Conservation (phyloP, 1,140 invertebrate species). For the Propsilocerus akamusi region DNA sequence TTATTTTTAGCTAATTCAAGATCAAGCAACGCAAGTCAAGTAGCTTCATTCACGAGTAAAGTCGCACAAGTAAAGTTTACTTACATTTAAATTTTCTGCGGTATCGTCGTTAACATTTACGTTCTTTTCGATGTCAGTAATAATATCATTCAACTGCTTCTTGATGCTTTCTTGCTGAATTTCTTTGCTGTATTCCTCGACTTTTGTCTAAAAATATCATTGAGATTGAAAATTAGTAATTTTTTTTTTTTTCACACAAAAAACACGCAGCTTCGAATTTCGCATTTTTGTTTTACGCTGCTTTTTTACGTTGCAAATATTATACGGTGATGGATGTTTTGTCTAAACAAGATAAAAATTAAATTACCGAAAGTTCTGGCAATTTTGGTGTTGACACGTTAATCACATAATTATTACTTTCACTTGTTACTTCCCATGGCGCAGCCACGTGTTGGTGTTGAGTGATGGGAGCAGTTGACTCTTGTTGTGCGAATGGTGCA, state of each 20-base stretch:
- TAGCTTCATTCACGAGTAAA: too few species aligned
- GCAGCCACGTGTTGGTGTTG: neutral
- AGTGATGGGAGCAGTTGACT: neutral
- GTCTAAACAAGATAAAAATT: neutral
- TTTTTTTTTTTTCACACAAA: neutral
- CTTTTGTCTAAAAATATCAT: neutral
- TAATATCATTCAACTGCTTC: conserved; percentile 35
- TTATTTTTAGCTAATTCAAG: too few species aligned
- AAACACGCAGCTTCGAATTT: neutral
- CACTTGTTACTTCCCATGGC: neutral
- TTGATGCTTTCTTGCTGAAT: conserved; percentile 33
- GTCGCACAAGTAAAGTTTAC: neutral
- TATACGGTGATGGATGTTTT: neutral
- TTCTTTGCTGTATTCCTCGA: conserved; percentile 14
- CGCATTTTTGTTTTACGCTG: neutral
- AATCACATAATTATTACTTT: neutral
- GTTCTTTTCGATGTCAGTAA: conserved; percentile 35
- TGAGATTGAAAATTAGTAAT: neutral
- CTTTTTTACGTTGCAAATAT: neutral
- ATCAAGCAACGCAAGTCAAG: too few species aligned
- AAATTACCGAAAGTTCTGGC: neutral
- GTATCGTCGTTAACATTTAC: conserved; percentile 20
- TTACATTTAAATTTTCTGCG: conserved; percentile 8
- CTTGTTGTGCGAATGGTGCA: too few species aligned
- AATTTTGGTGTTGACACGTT: neutral